Base-by-base conservation (phyloP, 2,797 vertebrate species). In the Spinus pinus region DNA sequence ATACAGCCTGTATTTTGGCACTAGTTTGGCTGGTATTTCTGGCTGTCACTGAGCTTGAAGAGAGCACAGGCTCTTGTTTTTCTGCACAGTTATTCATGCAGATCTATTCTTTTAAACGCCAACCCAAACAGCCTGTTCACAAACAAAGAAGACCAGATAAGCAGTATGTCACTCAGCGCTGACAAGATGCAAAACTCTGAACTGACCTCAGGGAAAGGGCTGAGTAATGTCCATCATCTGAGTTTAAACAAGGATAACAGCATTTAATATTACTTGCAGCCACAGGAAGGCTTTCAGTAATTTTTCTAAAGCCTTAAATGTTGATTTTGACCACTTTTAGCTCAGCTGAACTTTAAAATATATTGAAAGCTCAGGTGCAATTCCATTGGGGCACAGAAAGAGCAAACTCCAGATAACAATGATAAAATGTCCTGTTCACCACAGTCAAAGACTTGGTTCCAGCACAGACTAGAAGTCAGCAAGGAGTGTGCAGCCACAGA, bases 241-340 rank as follows among this genome's bases (percentile, higher is more conserved):
- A 80, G 41, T 88, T 92, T 95, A 86, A 94, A 90, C 67, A 93
- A 57, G 49, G 74, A 90, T 86, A 91, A 67, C 57, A 88, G 37
- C 27, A 88, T 90, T 80, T 86, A 79, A 86, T 95, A 91, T 70
- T 86, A 49, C 56, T 60, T 82, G 57, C 35, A 77, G 51, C 18
- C 4, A 1, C 22, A 61, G 56, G 42, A 81, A 78, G 37, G 53
- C 30, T 90, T 66, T 86, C 62, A 51, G 80, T 61, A 67, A 75
- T 81, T 88, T 95, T 49, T 86, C 27, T 92, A 28, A 84, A 73
- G 49, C 72, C 12, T 62, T 47, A 22, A 22, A 4, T 91, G 86
- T 95, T 88, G 77, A 73, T 94, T 78, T 90, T 93, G 56, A 49
- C n/a, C 33, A n/a, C 81, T 90, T 95, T 87, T 80, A 86, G 74